Conservation (phyloP, 2,888 invertebrate genomes). For the Patella pellucida region DNA sequence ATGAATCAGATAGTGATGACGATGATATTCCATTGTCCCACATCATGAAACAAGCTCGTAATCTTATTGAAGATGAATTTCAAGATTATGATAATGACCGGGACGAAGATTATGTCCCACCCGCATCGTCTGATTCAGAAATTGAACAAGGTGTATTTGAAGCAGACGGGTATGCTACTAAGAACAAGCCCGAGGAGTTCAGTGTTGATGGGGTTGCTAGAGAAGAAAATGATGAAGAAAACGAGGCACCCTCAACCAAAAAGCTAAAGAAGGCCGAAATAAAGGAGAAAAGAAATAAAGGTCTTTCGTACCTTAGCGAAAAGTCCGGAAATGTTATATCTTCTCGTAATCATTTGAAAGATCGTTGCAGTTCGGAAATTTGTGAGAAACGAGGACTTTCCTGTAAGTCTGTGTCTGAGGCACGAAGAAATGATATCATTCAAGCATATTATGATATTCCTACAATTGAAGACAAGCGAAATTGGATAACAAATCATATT, state of each 20-base stretch:
- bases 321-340: neutral
- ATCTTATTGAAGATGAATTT: neutral
- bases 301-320: no score
- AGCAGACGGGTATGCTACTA: no score
- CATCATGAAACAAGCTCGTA: neutral
- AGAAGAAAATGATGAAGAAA: no score
- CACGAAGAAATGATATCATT: neutral
- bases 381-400: neutral
- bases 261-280: no score
- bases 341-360: neutral
- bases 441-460: neutral
- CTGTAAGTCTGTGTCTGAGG: neutral
- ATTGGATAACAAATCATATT: neutral
- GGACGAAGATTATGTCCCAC: neutral
- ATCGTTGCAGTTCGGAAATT: neutral
- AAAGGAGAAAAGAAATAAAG: neutral
- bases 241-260: no score
- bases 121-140: neutral
- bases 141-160: neutral
- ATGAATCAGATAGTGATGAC: neutral
- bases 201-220: no score
- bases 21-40: neutral
- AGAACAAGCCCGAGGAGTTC: no score
- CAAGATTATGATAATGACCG: neutral
- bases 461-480: neutral